Base-by-base conservation (phyloP, 2,888 invertebrate species). In the Hemithea aestivaria region DNA sequence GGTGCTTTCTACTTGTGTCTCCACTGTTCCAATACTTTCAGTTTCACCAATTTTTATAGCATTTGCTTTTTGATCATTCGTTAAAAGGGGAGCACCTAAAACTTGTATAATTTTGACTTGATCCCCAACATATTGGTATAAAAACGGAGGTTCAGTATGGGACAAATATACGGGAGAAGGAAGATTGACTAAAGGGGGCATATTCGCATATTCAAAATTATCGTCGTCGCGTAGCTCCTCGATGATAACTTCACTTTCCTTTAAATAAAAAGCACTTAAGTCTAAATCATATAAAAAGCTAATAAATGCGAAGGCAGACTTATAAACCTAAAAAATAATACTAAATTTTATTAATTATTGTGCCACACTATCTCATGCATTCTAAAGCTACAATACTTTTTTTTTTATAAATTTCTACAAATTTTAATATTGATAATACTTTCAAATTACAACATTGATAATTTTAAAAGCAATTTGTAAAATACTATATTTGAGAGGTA, bases 201-300 rank as follows among this genome's bases (percentile, higher is more conserved):
- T 85, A 73, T 76, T 80, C 55, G 77, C 59, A 79, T 74, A 82
- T 66, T 78, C 76, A 69, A 75, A 67, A 65, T 53, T 63, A 73
- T 85, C 82, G 73, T 81, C 79, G 69, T 84, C 85, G 52, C 69
- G 79, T 56, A 82, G 71, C 73, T 87, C 87, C 73, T 87, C 88
- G 80, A 82, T 80, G 81, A 80, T 77, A 50, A 85, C 80, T 77
- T 83, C 82, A 66, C 71, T 74, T 64, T 73, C 88, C 87, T 88
- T 88, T 79, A 88, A 87, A 84, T 84, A 83, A 79, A 84, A 84
- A 79, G 69, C 63, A 58, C 66, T 73, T 77, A 73, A 72, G 78
- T 83, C 76, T 81, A 77, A 54, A 78, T 79, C 73, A 73, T 70
- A 70, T 54, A 57, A 49, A 47, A 63, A 53, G 54, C 62, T 74